Percentiles rank a stretch among this genome's conserved stretches.
These are phyloP conservation scores for Labeo catla DNA, from an alignment of 2,113 vertebrate species.

Conservation along the genomic window DNA sequence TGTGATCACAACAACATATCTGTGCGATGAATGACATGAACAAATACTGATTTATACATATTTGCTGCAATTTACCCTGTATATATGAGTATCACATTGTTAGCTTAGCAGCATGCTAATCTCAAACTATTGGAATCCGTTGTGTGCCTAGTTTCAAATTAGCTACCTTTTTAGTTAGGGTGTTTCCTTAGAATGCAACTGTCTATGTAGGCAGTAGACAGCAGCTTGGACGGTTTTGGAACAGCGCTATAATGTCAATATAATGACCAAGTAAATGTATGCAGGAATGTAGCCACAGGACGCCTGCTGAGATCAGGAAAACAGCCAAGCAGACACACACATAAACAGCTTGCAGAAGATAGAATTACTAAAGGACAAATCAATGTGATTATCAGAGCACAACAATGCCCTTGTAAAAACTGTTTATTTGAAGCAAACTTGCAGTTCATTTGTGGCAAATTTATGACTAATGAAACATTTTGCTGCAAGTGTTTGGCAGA, in stretches of 20 bases:
- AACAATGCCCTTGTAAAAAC: background rate
- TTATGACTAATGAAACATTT: slow-evolving; percentile 9
- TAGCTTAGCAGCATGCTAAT: background rate
- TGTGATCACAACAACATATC: slow-evolving; percentile 9
- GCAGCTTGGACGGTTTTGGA: background rate
- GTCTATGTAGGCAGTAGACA: background rate
- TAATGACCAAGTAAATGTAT: slow-evolving; percentile 15
- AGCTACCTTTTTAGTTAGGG: background rate
- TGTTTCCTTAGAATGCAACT: background rate
- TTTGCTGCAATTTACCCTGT: too few species aligned
- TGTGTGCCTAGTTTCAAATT: background rate
- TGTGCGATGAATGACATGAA: background rate
- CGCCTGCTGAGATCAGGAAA: background rate
- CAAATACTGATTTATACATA: background rate
- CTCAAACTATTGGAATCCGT: background rate
- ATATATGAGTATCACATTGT: too few species aligned
- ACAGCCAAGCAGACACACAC: background rate
- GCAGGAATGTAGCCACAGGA: slow-evolving; percentile 11
- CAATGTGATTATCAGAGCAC: slow-evolving; percentile 1
- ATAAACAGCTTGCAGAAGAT: background rate
- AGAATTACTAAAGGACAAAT: slow-evolving; percentile 11
- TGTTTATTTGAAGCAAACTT: slow-evolving; percentile 8
- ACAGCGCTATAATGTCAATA: background rate
- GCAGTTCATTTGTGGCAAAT: slow-evolving; percentile 4
- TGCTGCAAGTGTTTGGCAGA: background rate